Base-by-base conservation (phyloP, 1,140 invertebrate genomes). In the Penaeus vannamei region DNA sequence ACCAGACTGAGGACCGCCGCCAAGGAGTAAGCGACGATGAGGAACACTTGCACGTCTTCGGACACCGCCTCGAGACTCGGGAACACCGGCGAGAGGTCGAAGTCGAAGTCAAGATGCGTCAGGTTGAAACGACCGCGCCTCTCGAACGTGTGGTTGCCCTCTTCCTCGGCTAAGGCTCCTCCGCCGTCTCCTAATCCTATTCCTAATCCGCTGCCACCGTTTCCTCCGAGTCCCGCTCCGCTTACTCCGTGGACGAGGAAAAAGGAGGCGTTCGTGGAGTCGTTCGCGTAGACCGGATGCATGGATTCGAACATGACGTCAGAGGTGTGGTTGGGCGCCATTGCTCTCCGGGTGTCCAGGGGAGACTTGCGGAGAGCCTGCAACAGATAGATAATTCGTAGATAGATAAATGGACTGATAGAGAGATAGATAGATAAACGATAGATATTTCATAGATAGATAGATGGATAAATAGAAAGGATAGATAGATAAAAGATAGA, bases 1-100 rank as follows among this genome's bases (percentile, higher is more conserved):
- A 91, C 87, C 7, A 93, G 87, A 20, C 93, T 92, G 12, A 93
- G 66, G 5, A 92, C 83, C 2, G 93, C 93, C 0, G 93, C 93
- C 36, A 93, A 53, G 2, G 93, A 93, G 87, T 93, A 93, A 23
- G 93, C 85, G 17, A 84, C 77, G 19, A 93, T 92, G 26, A 93
- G 90, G 69, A 92, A 92, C 2, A 91, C 90, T 90, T 93, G 93
- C 19, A 92, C 85, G 17, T 91, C 89, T 10, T 76, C 89, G 2
- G 92, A 92, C 23, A 92, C 92, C 19, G 91, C 91, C 32, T 92
- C 92, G 86, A 92, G 86, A 77, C 91, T 92, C 62, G 92, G 91
- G 81, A 77, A 84, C 23, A 83, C 62, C 59, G 46, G 53, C n/a
- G 62, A 69, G 23, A 84, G 29, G 29, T 77, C 80, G 61, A 84